A percentile compares a stretch with the other conserved stretches of the same genome.
These are phyloP conservation scores for Melanotaenia boesemani DNA, from an alignment of 2,797 vertebrate genomes.

Conservation along the genomic window DNA sequence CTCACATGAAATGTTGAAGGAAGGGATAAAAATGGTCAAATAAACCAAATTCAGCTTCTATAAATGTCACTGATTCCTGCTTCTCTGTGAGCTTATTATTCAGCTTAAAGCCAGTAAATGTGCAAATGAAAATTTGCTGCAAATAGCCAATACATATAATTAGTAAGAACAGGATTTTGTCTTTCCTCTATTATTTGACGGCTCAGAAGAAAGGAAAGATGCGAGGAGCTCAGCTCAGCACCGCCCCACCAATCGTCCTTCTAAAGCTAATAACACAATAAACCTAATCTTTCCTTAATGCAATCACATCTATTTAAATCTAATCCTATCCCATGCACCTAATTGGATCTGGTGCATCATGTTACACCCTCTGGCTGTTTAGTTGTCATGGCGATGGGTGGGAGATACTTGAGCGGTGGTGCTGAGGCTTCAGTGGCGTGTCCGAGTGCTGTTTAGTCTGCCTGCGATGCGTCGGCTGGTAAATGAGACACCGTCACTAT, in stretches of 20 bases:
- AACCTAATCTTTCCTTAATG: conserved; percentile 75
- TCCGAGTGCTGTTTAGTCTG: conserved; percentile 41
- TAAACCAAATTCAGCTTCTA: too few relatives aligned
- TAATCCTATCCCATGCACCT: conserved; percentile 69
- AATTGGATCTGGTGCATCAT: conserved; percentile 76
- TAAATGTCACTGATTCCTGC: not conserved
- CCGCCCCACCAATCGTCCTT: conserved; percentile 53
- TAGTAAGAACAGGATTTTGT: not conserved
- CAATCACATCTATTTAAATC: conserved; percentile 78
- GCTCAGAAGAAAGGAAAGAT: conserved; percentile 18
- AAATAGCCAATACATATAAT: conserved; percentile 9
- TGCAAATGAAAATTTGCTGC: conserved; percentile 10
- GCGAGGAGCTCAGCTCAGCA: conserved; percentile 20
- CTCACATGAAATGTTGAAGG: too few relatives aligned
- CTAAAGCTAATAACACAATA: conserved; percentile 72
- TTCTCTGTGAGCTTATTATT: not conserved
- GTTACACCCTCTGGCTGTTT: conserved; percentile 68
- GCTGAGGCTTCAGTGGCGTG: conserved; percentile 50
- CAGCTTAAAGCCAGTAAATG: conserved; percentile 5
- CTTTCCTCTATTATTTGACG: conserved; percentile 10
- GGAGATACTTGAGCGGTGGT: conserved; percentile 35
- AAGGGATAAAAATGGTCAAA: too few relatives aligned
- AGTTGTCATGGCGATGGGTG: conserved; percentile 72
- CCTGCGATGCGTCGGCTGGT: conserved; percentile 23
- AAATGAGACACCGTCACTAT: conserved; percentile 25